These are phyloP conservation scores for Trochalopteron elliotii DNA, from an alignment of 2,113 vertebrate genomes.

Conservation along the genomic window DNA sequence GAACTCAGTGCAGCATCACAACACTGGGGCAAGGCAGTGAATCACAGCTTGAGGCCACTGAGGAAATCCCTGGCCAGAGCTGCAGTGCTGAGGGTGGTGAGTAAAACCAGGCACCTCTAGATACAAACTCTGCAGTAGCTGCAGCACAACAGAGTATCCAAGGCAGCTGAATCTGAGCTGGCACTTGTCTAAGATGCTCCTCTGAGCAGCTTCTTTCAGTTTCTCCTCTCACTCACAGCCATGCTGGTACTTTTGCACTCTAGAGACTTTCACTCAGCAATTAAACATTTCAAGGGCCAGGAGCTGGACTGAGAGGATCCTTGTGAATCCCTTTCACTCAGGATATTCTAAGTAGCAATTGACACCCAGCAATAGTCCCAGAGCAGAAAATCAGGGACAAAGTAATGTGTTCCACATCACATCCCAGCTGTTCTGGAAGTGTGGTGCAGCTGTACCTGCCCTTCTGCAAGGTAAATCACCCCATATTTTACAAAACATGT, in stretches of 20 bases:
- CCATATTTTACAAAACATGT: background rate
- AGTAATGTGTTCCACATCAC: background rate
- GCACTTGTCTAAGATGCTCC: background rate
- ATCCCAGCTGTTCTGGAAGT: fast-evolving
- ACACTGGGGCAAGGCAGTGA: background rate
- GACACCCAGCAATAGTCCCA: background rate
- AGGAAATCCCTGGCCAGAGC: background rate
- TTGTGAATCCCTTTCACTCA: background rate
- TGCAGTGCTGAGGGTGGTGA: background rate
- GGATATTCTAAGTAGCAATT: background rate
- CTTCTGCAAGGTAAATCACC: background rate
- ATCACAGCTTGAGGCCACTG: background rate
- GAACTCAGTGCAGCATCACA: background rate
- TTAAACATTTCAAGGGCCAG: background rate
- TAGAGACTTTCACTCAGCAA: background rate
- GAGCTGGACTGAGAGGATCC: background rate
- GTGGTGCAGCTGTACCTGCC: background rate
- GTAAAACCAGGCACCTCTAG: background rate
- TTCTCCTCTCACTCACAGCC: background rate
- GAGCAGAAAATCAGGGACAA: background rate
- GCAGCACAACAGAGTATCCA: background rate
- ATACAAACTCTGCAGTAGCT: background rate
- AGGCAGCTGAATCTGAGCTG: background rate
- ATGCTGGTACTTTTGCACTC: background rate
- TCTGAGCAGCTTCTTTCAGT: background rate